A percentile compares a stretch with the other conserved stretches of the same genome.
These are phyloP conservation scores for Habropoda laboriosa DNA, from an alignment of 1,140 invertebrate species.

Conservation along the genomic window DNA sequence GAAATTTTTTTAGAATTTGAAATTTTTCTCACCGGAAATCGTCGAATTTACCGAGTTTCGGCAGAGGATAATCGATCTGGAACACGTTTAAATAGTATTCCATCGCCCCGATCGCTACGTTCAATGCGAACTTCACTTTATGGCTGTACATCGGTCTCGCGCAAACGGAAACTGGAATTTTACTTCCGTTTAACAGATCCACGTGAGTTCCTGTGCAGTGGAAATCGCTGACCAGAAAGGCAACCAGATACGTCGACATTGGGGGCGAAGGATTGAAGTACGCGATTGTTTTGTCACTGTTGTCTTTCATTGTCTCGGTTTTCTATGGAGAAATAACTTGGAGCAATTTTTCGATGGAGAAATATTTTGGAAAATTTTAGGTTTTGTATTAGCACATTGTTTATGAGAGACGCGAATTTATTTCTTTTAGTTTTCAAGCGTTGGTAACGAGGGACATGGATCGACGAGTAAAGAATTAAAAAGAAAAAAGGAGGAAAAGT, in stretches of 20 bases:
- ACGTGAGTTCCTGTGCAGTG: conserved; percentile 81
- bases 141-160: conserved; percentile 86
- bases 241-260: conserved; percentile 93
- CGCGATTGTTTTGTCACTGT: conserved; percentile 84
- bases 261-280: conserved; percentile 87
- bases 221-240: conserved; percentile 90
- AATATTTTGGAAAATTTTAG: too few species aligned
- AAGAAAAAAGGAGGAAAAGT: too few species aligned
- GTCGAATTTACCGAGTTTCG: conserved; percentile 90
- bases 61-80: conserved; percentile 89
- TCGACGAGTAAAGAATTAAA: too few species aligned
- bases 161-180: conserved; percentile 85
- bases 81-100: conserved; percentile 94
- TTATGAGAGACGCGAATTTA: too few species aligned
- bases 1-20: not conserved
- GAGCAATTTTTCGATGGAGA: too few species aligned
- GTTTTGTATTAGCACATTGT: too few species aligned
- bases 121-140: conserved; percentile 89
- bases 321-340: not conserved
- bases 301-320: conserved; percentile 84
- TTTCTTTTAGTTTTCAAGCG: too few species aligned
- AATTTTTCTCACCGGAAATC: too few species aligned
- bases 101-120: conserved; percentile 87
- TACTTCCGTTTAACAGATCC: conserved; percentile 27
- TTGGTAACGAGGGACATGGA: too few species aligned